phyloP scores from a whole-genome alignment of 2,113 vertebrate species.

The Clarias macrocephalus region DNA sequence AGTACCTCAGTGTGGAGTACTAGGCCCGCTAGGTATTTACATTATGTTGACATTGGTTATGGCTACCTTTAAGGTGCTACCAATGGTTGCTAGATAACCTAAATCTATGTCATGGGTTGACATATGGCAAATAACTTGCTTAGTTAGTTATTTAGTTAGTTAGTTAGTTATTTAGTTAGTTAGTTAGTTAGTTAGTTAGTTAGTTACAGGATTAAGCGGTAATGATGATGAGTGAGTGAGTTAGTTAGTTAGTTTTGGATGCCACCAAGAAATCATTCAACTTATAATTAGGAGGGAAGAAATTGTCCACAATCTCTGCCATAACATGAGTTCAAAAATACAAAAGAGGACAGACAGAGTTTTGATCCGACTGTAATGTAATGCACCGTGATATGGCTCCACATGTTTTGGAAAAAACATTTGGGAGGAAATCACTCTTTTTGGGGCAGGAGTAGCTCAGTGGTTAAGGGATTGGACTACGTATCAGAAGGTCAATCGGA shows the following conservation, averaged over 20 bases:
- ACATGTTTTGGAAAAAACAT: not conserved
- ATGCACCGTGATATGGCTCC: not conserved
- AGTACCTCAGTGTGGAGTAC: not conserved
- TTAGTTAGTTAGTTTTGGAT: not conserved
- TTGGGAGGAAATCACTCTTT: not conserved
- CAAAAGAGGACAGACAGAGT: not conserved
- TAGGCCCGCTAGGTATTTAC: not conserved
- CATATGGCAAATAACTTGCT: not conserved
- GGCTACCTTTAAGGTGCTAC: not conserved
- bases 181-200: not conserved
- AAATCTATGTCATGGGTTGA: not conserved
- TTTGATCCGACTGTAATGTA: not conserved
- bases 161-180: not conserved
- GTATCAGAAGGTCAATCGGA: too few relatives aligned
- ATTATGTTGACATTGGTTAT: not conserved
- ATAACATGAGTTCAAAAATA: too few relatives aligned
- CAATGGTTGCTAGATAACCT: not conserved
- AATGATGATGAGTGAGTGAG: too few relatives aligned
- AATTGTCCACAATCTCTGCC: too few relatives aligned
- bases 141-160: not conserved
- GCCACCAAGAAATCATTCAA: not conserved
- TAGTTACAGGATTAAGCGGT: not conserved
- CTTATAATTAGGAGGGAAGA: not conserved
- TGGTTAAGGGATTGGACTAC: too few relatives aligned
- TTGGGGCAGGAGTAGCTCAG: too few relatives aligned